phyloP scores from a whole-genome alignment of 1,140 invertebrate species.

The Drosophila simulans region DNA sequence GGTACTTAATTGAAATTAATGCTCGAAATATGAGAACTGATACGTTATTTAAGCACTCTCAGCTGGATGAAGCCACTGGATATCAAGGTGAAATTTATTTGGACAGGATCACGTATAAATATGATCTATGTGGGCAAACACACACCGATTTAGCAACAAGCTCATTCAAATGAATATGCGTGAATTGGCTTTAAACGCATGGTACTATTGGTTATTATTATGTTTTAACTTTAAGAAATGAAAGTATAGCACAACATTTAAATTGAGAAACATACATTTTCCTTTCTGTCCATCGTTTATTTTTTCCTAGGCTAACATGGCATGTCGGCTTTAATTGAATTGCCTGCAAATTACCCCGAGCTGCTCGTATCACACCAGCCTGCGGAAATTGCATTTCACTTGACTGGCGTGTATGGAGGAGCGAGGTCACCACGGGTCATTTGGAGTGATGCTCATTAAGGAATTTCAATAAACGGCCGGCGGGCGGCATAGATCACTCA shows the following conservation, averaged over 20 bases:
- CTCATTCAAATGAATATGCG: too few relatives aligned
- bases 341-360: conserved; percentile 56
- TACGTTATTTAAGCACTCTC: conserved; percentile 1
- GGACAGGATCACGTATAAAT: background rate
- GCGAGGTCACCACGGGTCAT: conserved; percentile 26
- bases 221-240: too few relatives aligned
- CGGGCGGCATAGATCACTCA: conserved; percentile 68
- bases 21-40: background rate
- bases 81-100: background rate
- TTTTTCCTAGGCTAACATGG: background rate
- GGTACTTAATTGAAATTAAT: conserved; percentile 33
- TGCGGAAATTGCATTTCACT: conserved; percentile 72
- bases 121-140: too few relatives aligned
- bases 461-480: conserved; percentile 76
- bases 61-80: background rate
- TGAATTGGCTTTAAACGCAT: too few relatives aligned
- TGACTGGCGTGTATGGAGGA: conserved; percentile 16
- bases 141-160: too few relatives aligned
- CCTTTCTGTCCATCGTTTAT: background rate
- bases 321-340: conserved; percentile 62
- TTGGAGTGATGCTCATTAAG: conserved; percentile 71
- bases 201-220: too few relatives aligned
- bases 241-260: too few relatives aligned
- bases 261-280: background rate
- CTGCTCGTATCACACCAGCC: conserved; percentile 8